Conservation (phyloP, 2,113 vertebrate species). For the Agelaius phoeniceus region DNA sequence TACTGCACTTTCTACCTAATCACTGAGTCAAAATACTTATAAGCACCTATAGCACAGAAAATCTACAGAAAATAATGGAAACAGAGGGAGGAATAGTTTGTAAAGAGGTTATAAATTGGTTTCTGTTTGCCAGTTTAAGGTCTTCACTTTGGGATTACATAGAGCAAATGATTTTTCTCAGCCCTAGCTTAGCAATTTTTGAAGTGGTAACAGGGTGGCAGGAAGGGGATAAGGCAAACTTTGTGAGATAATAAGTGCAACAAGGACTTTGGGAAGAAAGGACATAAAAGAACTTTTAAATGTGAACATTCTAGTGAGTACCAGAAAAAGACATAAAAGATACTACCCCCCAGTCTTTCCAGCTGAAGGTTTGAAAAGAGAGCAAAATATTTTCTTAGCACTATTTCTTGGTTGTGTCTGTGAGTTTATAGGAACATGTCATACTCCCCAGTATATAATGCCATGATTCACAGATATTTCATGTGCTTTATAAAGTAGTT, state of each 20-base stretch:
- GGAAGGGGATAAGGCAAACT: slow-evolving; percentile 2
- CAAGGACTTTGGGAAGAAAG: slow-evolving; percentile 11
- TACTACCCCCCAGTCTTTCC: not conserved
- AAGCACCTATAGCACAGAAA: not conserved
- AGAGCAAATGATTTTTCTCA: slow-evolving; percentile 20
- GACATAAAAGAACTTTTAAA: slow-evolving; percentile 5
- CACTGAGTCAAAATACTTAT: not conserved
- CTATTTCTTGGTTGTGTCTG: not conserved
- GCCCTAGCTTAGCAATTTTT: not conserved
- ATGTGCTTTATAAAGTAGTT: slow-evolving; percentile 17
- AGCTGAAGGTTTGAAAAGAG: not conserved
- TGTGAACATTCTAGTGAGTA: not conserved
- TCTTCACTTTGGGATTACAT: not conserved
- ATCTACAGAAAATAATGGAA: not conserved
- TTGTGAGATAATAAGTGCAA: not conserved
- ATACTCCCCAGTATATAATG: not conserved
- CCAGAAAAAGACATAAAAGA: slow-evolving; percentile 2
- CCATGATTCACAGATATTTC: slow-evolving; percentile 1
- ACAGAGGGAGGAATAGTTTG: not conserved
- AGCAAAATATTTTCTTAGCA: slow-evolving; percentile 28
- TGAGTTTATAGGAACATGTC: slow-evolving; percentile 33
- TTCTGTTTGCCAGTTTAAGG: slow-evolving; percentile 7
- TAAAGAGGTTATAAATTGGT: not conserved
- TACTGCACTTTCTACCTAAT: not conserved
- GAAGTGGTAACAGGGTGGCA: not conserved